Conservation (phyloP, 2,888 invertebrate species). For the Plusia festucae region DNA sequence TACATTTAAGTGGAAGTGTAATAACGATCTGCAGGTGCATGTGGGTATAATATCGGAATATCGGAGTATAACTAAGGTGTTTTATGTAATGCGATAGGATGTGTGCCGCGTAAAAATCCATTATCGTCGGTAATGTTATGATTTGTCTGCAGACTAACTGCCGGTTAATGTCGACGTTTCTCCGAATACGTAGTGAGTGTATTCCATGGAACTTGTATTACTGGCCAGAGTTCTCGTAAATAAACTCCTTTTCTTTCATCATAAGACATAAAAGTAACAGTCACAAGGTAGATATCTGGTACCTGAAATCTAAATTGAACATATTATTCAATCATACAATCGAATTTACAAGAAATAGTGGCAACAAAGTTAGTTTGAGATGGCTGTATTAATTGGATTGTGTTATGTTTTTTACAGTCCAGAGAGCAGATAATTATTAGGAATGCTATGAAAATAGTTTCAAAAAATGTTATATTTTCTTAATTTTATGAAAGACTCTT, state of each 20-base stretch:
- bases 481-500: not conserved
- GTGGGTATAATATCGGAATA: constrained; percentile 32
- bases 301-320: not conserved
- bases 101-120: constrained; percentile 31
- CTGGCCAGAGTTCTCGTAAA: constrained; percentile 38
- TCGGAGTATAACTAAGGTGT: constrained; percentile 34
- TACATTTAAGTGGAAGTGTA: constrained; percentile 50
- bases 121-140: constrained; percentile 42
- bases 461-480: not conserved
- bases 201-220: constrained; percentile 19
- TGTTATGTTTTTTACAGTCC: not conserved
- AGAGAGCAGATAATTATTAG: too few relatives aligned
- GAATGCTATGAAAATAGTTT: too few relatives aligned
- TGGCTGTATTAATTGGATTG: not conserved
- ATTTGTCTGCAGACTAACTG: constrained; percentile 33
- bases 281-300: not conserved
- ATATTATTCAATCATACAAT: not conserved
- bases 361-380: not conserved
- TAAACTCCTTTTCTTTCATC: constrained; percentile 28
- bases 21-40: constrained; percentile 58
- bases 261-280: not conserved
- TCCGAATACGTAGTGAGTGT: constrained; percentile 25
- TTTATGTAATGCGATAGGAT: constrained; percentile 57
- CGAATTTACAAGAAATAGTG: not conserved
- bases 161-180: constrained; percentile 41